Evolutionary conservation across 2,888 invertebrate species (phyloP).

Genomic region (Tromatobia lineatoria): DNA sequence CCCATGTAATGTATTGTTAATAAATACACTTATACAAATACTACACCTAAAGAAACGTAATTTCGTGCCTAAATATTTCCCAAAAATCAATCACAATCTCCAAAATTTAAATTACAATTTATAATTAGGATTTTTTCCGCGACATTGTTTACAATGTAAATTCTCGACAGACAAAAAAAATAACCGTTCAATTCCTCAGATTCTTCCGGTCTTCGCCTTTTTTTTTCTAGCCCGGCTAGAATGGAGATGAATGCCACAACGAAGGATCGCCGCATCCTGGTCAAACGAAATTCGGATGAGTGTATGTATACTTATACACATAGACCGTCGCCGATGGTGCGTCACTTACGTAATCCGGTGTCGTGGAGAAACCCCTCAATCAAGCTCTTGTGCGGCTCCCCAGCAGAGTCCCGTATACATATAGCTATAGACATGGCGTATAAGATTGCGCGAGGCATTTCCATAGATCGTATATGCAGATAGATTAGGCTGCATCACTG

Average conservation of each 20-base stretch:
- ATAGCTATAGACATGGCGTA: not conserved
- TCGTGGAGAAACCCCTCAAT: constrained; percentile 62
- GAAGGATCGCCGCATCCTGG: not conserved
- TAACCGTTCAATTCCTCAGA: no score
- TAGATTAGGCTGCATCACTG: constrained; percentile 24
- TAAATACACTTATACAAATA: no score
- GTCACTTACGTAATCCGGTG: constrained; percentile 59
- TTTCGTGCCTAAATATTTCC: no score
- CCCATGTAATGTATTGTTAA: no score
- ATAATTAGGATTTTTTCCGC: no score
- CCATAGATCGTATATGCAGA: constrained; percentile 39
- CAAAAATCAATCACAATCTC: no score
- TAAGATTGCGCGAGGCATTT: constrained; percentile 21
- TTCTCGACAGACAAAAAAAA: no score
- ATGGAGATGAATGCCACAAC: not conserved
- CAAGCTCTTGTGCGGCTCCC: constrained; percentile 55
- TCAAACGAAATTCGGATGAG: not conserved
- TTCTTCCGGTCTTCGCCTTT: no score
- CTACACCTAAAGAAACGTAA: no score
- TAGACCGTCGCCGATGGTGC: constrained; percentile 19
- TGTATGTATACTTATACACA: not conserved
- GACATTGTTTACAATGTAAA: no score
- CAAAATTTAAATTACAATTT: no score
- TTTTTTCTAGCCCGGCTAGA: not conserved
- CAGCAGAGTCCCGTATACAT: not conserved